phyloP scores from a whole-genome alignment of 1,140 invertebrate genomes.

The Drosophila sproati region DNA sequence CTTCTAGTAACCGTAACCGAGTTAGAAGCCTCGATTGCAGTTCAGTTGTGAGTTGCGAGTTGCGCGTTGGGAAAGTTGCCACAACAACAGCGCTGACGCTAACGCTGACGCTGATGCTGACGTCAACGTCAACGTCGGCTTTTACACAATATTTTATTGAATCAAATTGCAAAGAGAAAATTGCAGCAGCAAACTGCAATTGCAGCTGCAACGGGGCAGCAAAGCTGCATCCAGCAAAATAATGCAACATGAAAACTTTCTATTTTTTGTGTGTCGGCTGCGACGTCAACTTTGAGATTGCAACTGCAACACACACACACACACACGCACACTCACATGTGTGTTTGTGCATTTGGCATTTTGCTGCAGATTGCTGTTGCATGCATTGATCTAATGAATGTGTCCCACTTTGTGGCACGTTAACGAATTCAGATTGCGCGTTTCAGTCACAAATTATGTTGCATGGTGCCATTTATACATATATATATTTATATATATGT shows the following conservation, averaged over 20 bases:
- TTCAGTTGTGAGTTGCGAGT: conserved; percentile 9
- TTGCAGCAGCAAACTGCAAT: conserved; percentile 46
- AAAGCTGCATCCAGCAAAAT: conserved; percentile 49
- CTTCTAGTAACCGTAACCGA: conserved; percentile 84
- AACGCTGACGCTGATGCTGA: background rate
- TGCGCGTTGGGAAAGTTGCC: conserved; percentile 62
- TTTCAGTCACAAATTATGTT: conserved; percentile 61
- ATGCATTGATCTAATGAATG: conserved; percentile 76
- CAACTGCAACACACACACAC: conserved; percentile 42
- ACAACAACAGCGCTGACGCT: conserved; percentile 17
- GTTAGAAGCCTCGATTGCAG: conserved; percentile 71
- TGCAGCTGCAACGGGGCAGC: conserved; percentile 23
- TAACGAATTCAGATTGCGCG: conserved; percentile 35
- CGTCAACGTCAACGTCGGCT: conserved; percentile 35
- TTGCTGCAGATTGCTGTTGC: conserved; percentile 58
- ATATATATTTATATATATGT: background rate
- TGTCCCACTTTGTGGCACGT: conserved; percentile 58
- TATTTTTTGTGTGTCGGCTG: conserved; percentile 76
- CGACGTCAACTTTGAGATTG: conserved; percentile 50
- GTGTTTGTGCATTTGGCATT: conserved; percentile 12
- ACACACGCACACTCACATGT: conserved; percentile 21
- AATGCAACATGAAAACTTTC: conserved; percentile 68
- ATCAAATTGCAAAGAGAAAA: conserved; percentile 82
- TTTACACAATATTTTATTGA: conserved; percentile 84
- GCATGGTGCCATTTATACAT: background rate